These are phyloP conservation scores for Caenorhabditis briggsae DNA, from an alignment of 1,140 invertebrate genomes.

Conservation along the genomic window DNA sequence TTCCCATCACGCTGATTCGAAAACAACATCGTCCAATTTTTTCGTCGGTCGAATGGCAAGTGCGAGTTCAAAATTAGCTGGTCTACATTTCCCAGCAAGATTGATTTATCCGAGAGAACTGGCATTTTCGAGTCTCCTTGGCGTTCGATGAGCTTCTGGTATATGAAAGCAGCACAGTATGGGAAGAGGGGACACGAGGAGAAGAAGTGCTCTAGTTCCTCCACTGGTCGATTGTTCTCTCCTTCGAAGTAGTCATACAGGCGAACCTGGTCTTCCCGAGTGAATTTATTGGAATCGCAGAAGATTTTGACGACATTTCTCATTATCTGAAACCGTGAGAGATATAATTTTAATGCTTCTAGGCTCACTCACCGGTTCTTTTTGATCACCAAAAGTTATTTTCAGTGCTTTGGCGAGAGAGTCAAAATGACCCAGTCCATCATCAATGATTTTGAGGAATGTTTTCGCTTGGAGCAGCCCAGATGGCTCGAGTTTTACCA, in stretches of 20 bases:
- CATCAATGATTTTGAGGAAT: not conserved
- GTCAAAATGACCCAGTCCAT: constrained; percentile 20
- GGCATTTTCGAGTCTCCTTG: constrained; percentile 22
- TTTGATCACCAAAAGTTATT: not conserved
- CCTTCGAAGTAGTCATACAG: not conserved
- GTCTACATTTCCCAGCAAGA: constrained; percentile 19
- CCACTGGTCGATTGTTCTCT: not conserved
- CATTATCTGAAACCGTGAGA: not conserved
- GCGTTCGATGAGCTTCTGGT: not conserved
- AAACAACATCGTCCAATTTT: constrained; percentile 78
- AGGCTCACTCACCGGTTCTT: not conserved
- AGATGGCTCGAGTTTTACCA: not conserved
- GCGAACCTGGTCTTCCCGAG: constrained; percentile 11
- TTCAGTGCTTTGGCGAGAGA: not conserved
- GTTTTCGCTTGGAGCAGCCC: not conserved
- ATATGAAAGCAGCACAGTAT: not conserved
- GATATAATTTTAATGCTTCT: not conserved
- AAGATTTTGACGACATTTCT: constrained; percentile 9
- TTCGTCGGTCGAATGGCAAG: constrained; percentile 73
- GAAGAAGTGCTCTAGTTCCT: constrained; percentile 7
- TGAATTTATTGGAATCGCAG: constrained; percentile 30
- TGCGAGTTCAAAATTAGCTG: constrained; percentile 75
- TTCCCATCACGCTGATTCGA: constrained; percentile 74
- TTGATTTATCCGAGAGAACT: not conserved
- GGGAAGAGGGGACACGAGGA: constrained; percentile 12